Evolutionary conservation across 2,888 invertebrate species (phyloP).

Genomic region (Mesorhabditis belari): DNA sequence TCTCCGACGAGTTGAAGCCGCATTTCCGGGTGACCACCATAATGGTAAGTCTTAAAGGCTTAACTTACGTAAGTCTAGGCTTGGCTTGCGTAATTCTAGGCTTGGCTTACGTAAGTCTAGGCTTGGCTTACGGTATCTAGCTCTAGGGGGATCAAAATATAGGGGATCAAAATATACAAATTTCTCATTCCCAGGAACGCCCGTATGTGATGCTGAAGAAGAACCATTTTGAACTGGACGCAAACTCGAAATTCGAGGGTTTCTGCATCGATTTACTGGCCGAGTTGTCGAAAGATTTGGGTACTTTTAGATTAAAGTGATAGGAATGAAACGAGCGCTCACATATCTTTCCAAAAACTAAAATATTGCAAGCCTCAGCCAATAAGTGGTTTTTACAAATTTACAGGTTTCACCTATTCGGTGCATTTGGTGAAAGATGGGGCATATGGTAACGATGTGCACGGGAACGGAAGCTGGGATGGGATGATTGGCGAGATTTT

Average conservation of each 20-base stretch:
- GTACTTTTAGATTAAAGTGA: constrained; percentile 2
- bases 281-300: constrained; percentile 48
- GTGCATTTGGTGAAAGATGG: constrained; percentile 54
- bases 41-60: constrained; percentile 34
- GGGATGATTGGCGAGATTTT: constrained; percentile 54
- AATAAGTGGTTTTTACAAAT: no score
- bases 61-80: neutral
- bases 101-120: neutral
- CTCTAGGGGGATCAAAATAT: neutral
- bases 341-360: neutral
- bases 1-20: constrained; percentile 52
- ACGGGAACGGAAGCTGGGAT: constrained; percentile 53
- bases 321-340: neutral
- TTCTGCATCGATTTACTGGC: constrained; percentile 73
- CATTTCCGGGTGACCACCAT: constrained; percentile 55
- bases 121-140: neutral
- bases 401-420: constrained; percentile 49
- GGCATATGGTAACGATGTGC: constrained; percentile 53
- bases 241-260: constrained; percentile 70
- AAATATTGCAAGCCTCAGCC: neutral
- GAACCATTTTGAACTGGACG: constrained; percentile 49
- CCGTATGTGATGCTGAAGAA: constrained; percentile 56
- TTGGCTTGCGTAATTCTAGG: neutral
- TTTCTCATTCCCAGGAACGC: constrained; percentile 53
- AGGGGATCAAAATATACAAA: neutral